A percentile compares a stretch with the other conserved stretches of the same genome.
Conservation (phyloP, 2,113 vertebrate genomes). For the Rhadina sibilatrix region DNA sequence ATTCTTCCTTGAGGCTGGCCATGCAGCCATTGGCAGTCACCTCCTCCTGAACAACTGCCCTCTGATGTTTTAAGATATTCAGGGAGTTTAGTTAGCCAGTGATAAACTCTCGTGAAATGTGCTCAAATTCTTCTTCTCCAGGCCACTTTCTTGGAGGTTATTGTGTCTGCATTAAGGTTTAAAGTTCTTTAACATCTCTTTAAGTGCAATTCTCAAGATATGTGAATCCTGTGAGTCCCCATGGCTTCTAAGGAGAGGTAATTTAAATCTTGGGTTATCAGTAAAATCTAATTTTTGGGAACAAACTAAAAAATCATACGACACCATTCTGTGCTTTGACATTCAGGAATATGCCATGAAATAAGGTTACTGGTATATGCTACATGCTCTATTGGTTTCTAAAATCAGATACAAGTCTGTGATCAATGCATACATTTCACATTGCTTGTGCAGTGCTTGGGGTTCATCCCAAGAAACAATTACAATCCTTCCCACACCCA, state of each 20-base stretch:
- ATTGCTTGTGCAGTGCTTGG: not conserved
- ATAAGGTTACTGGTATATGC: not conserved
- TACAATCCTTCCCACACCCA: not conserved
- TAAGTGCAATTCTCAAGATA: not conserved
- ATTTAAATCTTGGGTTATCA: not conserved
- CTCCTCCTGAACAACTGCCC: slow-evolving; percentile 42
- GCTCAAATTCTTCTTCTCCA: not conserved
- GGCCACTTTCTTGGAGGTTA: not conserved
- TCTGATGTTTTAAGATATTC: slow-evolving; percentile 33
- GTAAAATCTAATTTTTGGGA: not conserved
- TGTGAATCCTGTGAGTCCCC: not conserved
- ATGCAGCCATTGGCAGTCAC: slow-evolving; percentile 20
- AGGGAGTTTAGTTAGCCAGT: not conserved
- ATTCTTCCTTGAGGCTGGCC: slow-evolving; percentile 17
- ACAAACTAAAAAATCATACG: not conserved
- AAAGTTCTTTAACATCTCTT: not conserved
- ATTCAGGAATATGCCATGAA: not conserved
- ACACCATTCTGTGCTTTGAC: not conserved
- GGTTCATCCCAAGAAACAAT: not conserved
- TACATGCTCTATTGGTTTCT: not conserved
- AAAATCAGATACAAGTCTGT: slow-evolving; percentile 14
- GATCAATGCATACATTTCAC: not conserved
- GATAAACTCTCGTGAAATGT: not conserved
- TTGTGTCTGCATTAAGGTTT: not conserved
- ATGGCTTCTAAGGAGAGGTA: not conserved